Evolutionary conservation across 2,797 vertebrate genomes (phyloP).

Genomic region (Dryobates pubescens): DNA sequence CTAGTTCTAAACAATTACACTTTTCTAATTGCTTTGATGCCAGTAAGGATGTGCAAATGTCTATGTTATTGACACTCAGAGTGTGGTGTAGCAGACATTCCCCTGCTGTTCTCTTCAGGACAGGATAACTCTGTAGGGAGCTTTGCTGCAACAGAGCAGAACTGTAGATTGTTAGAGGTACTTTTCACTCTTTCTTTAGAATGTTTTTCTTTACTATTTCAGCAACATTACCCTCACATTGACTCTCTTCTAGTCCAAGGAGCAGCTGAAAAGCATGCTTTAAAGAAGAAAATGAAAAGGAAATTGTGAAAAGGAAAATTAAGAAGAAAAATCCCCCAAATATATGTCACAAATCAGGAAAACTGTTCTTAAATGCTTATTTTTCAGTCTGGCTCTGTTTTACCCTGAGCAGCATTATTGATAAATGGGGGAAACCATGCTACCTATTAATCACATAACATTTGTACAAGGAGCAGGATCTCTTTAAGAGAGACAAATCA

Average conservation of each 20-base stretch:
- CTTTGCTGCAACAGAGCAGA: not conserved
- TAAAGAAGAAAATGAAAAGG: not conserved
- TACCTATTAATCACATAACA: not conserved
- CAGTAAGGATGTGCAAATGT: not conserved
- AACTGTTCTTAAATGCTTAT: not conserved
- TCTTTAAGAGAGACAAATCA: not conserved
- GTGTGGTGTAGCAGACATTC: not conserved
- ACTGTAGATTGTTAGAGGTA: not conserved
- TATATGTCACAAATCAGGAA: not conserved
- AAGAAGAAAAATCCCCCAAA: not conserved
- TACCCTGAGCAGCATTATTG: not conserved
- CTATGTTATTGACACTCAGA: not conserved
- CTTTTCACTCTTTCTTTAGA: not conserved
- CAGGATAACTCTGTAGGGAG: not conserved
- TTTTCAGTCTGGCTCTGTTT: conserved; percentile 9
- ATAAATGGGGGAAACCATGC: not conserved
- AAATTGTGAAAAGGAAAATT: not conserved
- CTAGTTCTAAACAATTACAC: not conserved
- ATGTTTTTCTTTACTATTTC: not conserved
- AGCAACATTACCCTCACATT: not conserved
- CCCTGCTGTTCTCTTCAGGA: not conserved
- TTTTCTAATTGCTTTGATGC: not conserved
- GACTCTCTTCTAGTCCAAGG: not conserved
- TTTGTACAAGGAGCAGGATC: not conserved
- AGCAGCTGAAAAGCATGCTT: not conserved